phyloP scores from a whole-genome alignment of 1,140 invertebrate genomes.

The Drosophila erecta region DNA sequence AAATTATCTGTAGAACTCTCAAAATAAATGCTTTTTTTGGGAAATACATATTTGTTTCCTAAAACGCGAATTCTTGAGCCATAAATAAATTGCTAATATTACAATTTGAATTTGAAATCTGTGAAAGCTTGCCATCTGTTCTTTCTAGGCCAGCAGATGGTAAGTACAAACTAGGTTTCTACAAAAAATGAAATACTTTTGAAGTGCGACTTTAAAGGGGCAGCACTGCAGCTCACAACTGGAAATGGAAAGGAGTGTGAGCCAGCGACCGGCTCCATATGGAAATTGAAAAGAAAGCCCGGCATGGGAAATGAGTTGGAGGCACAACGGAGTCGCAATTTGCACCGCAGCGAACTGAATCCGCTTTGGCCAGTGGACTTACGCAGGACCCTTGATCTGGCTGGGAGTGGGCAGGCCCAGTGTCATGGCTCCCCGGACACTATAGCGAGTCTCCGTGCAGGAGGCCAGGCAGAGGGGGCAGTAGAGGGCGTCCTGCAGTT shows the following conservation, averaged over 20 bases:
- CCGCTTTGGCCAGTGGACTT: slow-evolving; percentile 39
- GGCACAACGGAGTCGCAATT: slow-evolving; percentile 23
- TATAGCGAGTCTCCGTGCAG: slow-evolving; percentile 67
- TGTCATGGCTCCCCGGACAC: slow-evolving; percentile 62
- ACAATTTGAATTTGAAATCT: too few relatives aligned
- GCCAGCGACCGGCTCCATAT: slow-evolving; percentile 15
- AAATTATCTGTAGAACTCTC: too few relatives aligned
- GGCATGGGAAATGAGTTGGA: slow-evolving; percentile 17
- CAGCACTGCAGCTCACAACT: neutral
- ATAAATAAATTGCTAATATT: too few relatives aligned
- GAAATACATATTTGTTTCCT: too few relatives aligned
- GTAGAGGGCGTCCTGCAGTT: slow-evolving; percentile 80
- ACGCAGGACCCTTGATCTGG: slow-evolving; percentile 36
- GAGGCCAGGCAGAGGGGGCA: slow-evolving; percentile 76
- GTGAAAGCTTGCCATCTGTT: too few relatives aligned
- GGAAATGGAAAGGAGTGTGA: neutral
- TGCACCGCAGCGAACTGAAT: slow-evolving; percentile 29
- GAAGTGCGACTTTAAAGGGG: neutral
- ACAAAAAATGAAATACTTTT: too few relatives aligned
- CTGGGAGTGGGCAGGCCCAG: slow-evolving; percentile 40
- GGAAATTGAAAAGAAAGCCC: slow-evolving; percentile 35
- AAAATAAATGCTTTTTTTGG: too few relatives aligned
- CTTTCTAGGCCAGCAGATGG: too few relatives aligned
- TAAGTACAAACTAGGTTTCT: too few relatives aligned
- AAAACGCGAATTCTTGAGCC: too few relatives aligned